Evolutionary conservation across 2,888 invertebrate genomes (phyloP).

Genomic region (Macrophya annulata): DNA sequence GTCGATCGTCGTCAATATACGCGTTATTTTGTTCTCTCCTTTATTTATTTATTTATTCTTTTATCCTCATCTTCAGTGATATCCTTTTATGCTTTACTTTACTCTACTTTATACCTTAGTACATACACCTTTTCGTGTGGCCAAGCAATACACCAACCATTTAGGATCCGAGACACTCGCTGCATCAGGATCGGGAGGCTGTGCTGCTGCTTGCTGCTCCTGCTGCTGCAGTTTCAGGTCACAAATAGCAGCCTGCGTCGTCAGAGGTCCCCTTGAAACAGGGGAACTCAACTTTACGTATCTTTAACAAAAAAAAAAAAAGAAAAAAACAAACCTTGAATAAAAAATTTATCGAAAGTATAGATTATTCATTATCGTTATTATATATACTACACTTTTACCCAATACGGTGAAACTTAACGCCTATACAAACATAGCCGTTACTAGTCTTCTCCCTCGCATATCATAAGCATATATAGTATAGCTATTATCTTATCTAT

Average conservation of each 20-base stretch:
- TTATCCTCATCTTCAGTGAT: too few relatives aligned
- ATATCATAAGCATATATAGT: too few relatives aligned
- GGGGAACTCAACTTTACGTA: neutral
- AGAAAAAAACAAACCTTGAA: neutral
- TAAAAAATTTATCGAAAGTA: neutral
- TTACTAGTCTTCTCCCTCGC: neutral
- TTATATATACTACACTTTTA: too few relatives aligned
- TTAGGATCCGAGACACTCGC: neutral
- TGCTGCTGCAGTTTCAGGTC: conserved; percentile 1
- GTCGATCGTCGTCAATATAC: too few relatives aligned
- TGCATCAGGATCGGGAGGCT: neutral
- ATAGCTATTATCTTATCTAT: neutral
- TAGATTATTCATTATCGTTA: neutral
- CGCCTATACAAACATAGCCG: neutral
- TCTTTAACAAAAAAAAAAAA: neutral
- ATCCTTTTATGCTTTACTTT: neutral
- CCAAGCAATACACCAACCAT: neutral
- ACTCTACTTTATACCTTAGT: neutral
- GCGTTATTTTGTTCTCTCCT: too few relatives aligned
- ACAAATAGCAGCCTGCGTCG: conserved; percentile 11
- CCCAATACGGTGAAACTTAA: neutral
- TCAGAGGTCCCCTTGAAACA: conserved; percentile 11
- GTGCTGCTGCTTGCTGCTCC: neutral
- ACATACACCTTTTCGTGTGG: neutral
- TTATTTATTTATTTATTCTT: too few relatives aligned